Conservation (phyloP, 2,888 invertebrate genomes). For the Phengaris arion region DNA sequence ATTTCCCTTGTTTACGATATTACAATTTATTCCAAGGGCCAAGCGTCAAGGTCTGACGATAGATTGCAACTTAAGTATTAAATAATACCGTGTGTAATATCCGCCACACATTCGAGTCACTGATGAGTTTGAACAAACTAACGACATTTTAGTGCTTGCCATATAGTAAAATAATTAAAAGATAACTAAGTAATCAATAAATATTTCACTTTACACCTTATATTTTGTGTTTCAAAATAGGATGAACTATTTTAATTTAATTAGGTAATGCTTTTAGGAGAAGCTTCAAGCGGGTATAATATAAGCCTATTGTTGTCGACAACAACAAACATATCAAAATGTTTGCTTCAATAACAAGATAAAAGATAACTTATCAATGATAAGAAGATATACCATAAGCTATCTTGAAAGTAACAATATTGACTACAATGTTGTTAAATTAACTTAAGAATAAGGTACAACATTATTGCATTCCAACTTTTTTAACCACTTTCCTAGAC, state of each 20-base stretch:
- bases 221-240: too few species aligned
- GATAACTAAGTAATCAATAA: too few species aligned
- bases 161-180: too few species aligned
- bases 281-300: too few species aligned
- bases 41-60: constrained; percentile 6
- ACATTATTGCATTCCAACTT: too few species aligned
- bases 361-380: neutral
- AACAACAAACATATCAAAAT: neutral
- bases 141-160: too few species aligned
- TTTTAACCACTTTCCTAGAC: neutral
- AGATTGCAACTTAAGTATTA: neutral
- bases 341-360: neutral
- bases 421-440: neutral
- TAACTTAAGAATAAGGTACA: too few species aligned
- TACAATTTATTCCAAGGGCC: constrained; percentile 2
- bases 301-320: neutral
- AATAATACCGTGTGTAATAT: neutral
- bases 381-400: neutral
- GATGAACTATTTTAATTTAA: too few species aligned
- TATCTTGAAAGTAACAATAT: neutral
- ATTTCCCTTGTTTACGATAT: constrained; percentile 22
- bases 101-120: neutral
- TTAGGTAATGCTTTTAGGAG: too few species aligned
- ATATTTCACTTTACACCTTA: too few species aligned
- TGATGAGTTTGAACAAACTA: neutral